Percentiles rank a stretch among this genome's conserved stretches.
phyloP scores from a whole-genome alignment of 2,113 vertebrate species.

The Ophiodon elongatus region DNA sequence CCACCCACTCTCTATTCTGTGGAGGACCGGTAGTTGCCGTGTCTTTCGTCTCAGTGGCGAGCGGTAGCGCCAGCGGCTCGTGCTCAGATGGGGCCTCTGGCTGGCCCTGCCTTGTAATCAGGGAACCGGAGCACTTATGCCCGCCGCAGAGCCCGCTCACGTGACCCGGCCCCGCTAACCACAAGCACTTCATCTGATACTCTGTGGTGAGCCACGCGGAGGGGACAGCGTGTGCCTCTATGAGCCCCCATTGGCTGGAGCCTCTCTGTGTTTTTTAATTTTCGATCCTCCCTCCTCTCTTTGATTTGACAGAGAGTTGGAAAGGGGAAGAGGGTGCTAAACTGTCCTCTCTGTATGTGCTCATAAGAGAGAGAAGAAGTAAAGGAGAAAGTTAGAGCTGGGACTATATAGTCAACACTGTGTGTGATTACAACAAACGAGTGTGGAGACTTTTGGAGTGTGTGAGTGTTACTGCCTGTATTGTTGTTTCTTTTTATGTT shows the following conservation, averaged over 20 bases:
- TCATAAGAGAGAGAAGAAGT: slow-evolving; percentile 52
- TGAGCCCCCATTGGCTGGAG: slow-evolving; percentile 79
- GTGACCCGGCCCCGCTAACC: slow-evolving; percentile 81
- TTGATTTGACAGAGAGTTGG: slow-evolving; percentile 74
- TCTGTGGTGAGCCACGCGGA: slow-evolving; percentile 77
- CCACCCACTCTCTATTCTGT: slow-evolving; percentile 6
- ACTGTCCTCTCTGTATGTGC: slow-evolving; percentile 46
- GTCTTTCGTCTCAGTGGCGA: slow-evolving; percentile 70
- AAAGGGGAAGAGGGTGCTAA: slow-evolving; percentile 68
- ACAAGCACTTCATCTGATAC: slow-evolving; percentile 86
- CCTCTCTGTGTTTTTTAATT: slow-evolving; percentile 58
- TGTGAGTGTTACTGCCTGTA: slow-evolving; percentile 64
- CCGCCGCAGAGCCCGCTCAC: slow-evolving; percentile 74
- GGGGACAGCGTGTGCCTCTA: slow-evolving; percentile 70
- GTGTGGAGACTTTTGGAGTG: slow-evolving; percentile 31
- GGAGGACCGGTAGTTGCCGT: slow-evolving; percentile 64
- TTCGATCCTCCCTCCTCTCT: slow-evolving; percentile 63
- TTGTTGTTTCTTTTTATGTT: neutral
- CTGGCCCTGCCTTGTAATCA: slow-evolving; percentile 86
- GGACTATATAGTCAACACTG: slow-evolving; percentile 30
- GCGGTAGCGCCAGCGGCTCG: slow-evolving; percentile 77
- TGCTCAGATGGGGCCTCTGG: slow-evolving; percentile 77
- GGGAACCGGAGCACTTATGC: slow-evolving; percentile 71
- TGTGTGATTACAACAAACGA: slow-evolving; percentile 20
- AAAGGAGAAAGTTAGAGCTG: slow-evolving; percentile 48